A percentile compares a stretch with the other conserved stretches of the same genome.
These are phyloP conservation scores for Epizoanthus stellaris DNA, from an alignment of 92 coral and sea anemone species.

Conservation along the genomic window DNA sequence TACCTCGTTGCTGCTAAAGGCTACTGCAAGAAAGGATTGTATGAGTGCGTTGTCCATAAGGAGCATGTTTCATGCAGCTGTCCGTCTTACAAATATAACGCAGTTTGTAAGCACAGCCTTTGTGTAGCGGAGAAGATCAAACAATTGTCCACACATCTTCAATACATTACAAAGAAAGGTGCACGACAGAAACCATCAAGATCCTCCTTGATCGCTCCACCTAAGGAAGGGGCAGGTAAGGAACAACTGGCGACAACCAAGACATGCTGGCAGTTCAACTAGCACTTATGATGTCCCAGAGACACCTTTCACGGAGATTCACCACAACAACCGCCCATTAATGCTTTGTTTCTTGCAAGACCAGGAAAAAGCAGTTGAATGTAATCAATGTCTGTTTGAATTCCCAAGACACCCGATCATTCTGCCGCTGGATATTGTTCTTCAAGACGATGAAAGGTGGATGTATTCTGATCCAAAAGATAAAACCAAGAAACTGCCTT, in stretches of 20 bases:
- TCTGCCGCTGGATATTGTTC: slow-evolving; percentile 38
- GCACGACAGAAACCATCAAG: too few relatives aligned
- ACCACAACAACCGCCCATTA: slow-evolving; percentile 56
- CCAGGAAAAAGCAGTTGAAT: slow-evolving; percentile 44
- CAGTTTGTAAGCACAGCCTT: slow-evolving; percentile 2
- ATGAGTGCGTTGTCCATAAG: slow-evolving; percentile 1
- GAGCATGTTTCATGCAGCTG: background rate
- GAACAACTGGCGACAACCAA: too few relatives aligned
- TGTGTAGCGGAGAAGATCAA: background rate
- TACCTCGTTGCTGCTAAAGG: slow-evolving; percentile 5
- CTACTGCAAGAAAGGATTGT: slow-evolving; percentile 1
- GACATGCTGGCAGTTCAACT: too few relatives aligned
- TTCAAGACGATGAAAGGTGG: slow-evolving; percentile 44
- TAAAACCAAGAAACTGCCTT: slow-evolving; percentile 28
- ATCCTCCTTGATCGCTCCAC: too few relatives aligned
- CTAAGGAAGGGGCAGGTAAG: too few relatives aligned
- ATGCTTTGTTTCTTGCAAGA: slow-evolving; percentile 47
- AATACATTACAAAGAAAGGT: too few relatives aligned
- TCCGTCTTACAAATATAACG: background rate
- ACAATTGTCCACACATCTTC: too few relatives aligned
- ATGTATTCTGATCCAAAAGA: slow-evolving; percentile 48
- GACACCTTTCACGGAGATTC: slow-evolving; percentile 46
- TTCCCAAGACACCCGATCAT: slow-evolving; percentile 41
- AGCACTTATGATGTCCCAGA: too few relatives aligned
- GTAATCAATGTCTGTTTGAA: slow-evolving; percentile 46